Percentiles rank a stretch among this genome's conserved stretches.
Conservation (phyloP, 2,113 vertebrate genomes). For the Bos taurus region ARS-UCD2.0 NC_037342.1:74287501-74288000, state of each 20-base stretch:
- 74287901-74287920: slow-evolving; percentile 51
- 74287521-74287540: slow-evolving; percentile 72
- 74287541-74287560: slow-evolving; percentile 70
- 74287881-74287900: slow-evolving; percentile 18
- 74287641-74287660: slow-evolving; percentile 55
- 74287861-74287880: slow-evolving; percentile 48
- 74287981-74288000: not conserved
- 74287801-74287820: slow-evolving; percentile 41
- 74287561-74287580: slow-evolving; percentile 51
- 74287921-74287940: not conserved
- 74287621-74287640: slow-evolving; percentile 67
- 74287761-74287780: slow-evolving; percentile 58
- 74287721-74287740: slow-evolving; percentile 71
- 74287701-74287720: slow-evolving; percentile 71
- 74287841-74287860: slow-evolving; percentile 32
- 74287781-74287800: slow-evolving; percentile 24
- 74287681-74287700: slow-evolving; percentile 55
- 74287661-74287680: slow-evolving; percentile 51
- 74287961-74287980: not conserved
- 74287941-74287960: not conserved
- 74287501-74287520: slow-evolving; percentile 64
- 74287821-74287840: slow-evolving; percentile 36
- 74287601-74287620: slow-evolving; percentile 57
- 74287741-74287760: slow-evolving; percentile 52
- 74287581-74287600: slow-evolving; percentile 63